Conservation (phyloP, 2,888 invertebrate species). For the Junonia oenone region DNA sequence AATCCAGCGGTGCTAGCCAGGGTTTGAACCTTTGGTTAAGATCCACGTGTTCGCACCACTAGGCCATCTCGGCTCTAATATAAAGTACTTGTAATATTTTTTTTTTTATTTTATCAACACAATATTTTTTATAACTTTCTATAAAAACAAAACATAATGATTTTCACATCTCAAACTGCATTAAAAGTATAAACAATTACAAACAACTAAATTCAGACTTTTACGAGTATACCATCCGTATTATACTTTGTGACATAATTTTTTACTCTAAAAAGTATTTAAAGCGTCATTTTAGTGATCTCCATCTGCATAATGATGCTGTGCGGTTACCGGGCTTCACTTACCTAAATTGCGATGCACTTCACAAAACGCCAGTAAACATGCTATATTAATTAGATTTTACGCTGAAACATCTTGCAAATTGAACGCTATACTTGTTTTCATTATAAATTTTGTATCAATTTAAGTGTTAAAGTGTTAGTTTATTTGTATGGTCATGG, state of each 20-base stretch:
- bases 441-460: neutral
- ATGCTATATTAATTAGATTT: slow-evolving; percentile 1
- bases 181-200: no score
- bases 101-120: no score
- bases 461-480: neutral
- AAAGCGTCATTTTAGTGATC: neutral
- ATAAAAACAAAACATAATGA: no score
- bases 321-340: neutral
- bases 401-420: neutral
- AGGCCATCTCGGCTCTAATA: no score
- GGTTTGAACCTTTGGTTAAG: no score
- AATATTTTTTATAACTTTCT: no score
- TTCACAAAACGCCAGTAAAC: neutral
- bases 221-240: neutral
- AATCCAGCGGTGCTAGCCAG: no score
- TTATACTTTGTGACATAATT: neutral
- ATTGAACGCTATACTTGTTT: neutral
- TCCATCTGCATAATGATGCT: neutral
- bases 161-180: no score
- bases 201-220: neutral
- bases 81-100: no score
- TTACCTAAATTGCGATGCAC: slow-evolving; percentile 2
- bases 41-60: no score
- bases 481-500: no score
- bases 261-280: neutral